Base-by-base conservation (phyloP, 2,888 invertebrate genomes). In the Hoplodrina blanda region DNA sequence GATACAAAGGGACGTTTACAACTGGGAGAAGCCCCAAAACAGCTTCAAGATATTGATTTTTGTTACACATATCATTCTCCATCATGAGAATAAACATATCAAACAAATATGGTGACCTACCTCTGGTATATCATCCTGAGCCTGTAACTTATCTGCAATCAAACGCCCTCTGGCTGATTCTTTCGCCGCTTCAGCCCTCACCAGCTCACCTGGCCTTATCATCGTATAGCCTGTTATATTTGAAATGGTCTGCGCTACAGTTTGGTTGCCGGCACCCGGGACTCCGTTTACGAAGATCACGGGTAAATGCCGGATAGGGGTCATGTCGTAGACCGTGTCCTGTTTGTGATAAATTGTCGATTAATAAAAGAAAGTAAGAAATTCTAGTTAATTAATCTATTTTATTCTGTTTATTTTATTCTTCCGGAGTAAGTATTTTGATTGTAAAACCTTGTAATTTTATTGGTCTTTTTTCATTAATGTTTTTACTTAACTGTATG, bases 281-380 rank as follows among this genome's bases (percentile, higher is more conserved):
- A 96, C 95, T 0, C 96, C 96, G 80, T 95, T 95, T 73, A 96
- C 96, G 84, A 96, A 96, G 73, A 96, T 94, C 13, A 96, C 95
- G 1, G 96, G 96, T 52, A 94, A 85, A 74, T 96, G 92, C 37
- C 91, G 89, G 69, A 96, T 94, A 0, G 95, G 95, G 1, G 93
- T 81, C 96, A 96, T 96, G 77, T 96, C 96, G 87, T 96, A 96
- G 53, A 87, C 82, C 73, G 84, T 79, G 25, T 91, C 92, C 65
- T 88, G 68, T 30, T 52, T 19, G 62, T 41, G 25, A 17, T 46
- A 53, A 41, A 11, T 37, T 50, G 1, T 19, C 19, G n/a, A 50
- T 50, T 50, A 50, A 50, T 50, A 50, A 50, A n/a, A 8, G 8
- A 1, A 46, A 44, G 15, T 15, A 44, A 44, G 44, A 44, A 41